Base-by-base conservation (phyloP, 2,797 vertebrate genomes). In the Acrossocheilus wenchowensis region DNA sequence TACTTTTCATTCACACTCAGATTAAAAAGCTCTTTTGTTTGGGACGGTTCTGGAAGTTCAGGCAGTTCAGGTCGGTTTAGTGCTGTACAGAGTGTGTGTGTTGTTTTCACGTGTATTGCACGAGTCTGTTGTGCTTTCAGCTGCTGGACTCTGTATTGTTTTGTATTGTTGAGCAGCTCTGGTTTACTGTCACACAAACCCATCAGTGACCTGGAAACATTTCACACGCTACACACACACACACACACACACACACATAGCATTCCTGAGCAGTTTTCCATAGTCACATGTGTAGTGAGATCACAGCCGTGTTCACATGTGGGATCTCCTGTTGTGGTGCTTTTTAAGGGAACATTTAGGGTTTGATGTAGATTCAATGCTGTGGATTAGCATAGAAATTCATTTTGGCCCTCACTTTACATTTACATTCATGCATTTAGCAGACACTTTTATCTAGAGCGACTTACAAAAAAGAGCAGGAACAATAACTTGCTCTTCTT, bases 151-250 rank as follows among this genome's bases (percentile, higher is more conserved):
- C 72, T 69, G 75, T 71, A 26, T 64, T 48, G 52, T 64, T 17
- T 78, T 60, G 72, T 39, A n/a, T 57, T 60, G 57, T 48, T 9
- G 23, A 68, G 19, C 0, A 1, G 15, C 57, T 84, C 43, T 81
- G 82, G 6, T 62, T 41, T n/a, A 64, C 21, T 52, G n/a, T 66
- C 26, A 60, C 34, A 72, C 45, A 62, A 81, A 74, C 68, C 14
- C 71, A 74, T 74, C 82, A 68, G 69, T 69, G 86, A 84, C 82
- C 86, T 87, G 86, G 77, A 87, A 87, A 74, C 17, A 34, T 82
- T 68, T 54, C 50, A 64, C 60, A 82, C 34, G 6, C 36, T 11
- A 54, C 19, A 62, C 64, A 74, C 68, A 86, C 73, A 80, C 48
- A 81, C 43, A 86, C 73, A 62, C 64, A 74, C 68, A 86, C 73